Conservation (phyloP, 2,888 invertebrate species). For the Eudemis profundana region DNA sequence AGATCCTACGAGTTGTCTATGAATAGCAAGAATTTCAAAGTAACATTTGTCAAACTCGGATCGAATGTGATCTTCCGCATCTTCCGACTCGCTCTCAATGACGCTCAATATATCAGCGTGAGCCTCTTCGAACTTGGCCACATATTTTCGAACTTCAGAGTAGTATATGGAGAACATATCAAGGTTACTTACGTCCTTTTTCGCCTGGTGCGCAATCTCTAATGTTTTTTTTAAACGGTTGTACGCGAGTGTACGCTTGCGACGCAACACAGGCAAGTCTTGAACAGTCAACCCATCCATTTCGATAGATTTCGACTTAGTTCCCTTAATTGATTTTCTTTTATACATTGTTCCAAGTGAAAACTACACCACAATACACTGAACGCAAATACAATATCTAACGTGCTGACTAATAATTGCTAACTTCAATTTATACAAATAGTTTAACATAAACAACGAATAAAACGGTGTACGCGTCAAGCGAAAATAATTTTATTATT, state of each 20-base stretch:
- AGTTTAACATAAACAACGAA: no score
- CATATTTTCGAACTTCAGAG: not conserved
- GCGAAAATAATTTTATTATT: no score
- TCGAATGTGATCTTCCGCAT: not conserved
- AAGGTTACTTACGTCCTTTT: not conserved
- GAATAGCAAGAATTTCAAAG: constrained; percentile 4
- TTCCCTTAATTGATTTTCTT: not conserved
- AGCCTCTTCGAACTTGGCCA: not conserved
- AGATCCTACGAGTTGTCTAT: not conserved
- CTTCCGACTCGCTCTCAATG: constrained; percentile 4
- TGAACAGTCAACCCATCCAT: not conserved
- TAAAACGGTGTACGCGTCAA: no score
- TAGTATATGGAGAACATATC: constrained; percentile 2
- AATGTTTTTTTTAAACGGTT: not conserved
- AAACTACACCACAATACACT: not conserved
- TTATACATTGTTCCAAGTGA: not conserved
- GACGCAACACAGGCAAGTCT: not conserved
- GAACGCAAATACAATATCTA: no score
- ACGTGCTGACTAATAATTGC: no score
- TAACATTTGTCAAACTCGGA: constrained; percentile 1
- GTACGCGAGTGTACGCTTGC: not conserved
- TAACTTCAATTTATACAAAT: no score
- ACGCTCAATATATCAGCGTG: constrained; percentile 11
- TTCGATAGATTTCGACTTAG: constrained; percentile 6
- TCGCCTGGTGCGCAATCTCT: not conserved